These are phyloP conservation scores for Trochalopteron elliotii DNA, from an alignment of 2,113 vertebrate genomes.

Conservation along the genomic window DNA sequence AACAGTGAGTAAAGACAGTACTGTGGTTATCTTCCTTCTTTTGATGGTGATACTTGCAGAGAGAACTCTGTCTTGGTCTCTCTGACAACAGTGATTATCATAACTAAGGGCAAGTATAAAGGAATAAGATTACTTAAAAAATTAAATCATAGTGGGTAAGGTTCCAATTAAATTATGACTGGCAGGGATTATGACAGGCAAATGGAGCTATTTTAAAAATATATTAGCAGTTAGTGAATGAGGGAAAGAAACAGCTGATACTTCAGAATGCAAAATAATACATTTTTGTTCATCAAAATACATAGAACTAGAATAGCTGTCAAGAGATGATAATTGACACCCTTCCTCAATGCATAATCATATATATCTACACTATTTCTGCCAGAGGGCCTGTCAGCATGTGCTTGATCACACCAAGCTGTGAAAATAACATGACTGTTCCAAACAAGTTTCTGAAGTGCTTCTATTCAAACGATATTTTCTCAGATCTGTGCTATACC, in stretches of 20 bases:
- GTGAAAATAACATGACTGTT: background rate
- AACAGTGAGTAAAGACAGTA: background rate
- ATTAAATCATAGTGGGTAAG: background rate
- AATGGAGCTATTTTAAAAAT: background rate
- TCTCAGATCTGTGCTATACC: background rate
- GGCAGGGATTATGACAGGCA: background rate
- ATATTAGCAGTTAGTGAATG: background rate
- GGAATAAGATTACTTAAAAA: background rate
- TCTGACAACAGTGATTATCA: background rate
- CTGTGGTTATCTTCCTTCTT: background rate
- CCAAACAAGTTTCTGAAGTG: background rate
- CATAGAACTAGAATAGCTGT: background rate
- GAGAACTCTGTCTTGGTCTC: background rate
- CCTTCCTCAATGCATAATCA: background rate
- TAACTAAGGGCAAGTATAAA: background rate
- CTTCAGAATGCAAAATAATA: background rate
- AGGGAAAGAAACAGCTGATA: background rate
- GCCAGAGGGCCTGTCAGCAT: background rate
- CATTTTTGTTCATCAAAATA: background rate
- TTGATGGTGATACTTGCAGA: background rate
- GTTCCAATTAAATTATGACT: background rate
- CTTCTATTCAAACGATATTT: background rate
- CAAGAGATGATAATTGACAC: background rate
- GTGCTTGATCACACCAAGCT: background rate
- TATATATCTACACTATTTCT: background rate